Conservation (phyloP, 1,140 invertebrate species). For the Harlomillsia oculata region DNA sequence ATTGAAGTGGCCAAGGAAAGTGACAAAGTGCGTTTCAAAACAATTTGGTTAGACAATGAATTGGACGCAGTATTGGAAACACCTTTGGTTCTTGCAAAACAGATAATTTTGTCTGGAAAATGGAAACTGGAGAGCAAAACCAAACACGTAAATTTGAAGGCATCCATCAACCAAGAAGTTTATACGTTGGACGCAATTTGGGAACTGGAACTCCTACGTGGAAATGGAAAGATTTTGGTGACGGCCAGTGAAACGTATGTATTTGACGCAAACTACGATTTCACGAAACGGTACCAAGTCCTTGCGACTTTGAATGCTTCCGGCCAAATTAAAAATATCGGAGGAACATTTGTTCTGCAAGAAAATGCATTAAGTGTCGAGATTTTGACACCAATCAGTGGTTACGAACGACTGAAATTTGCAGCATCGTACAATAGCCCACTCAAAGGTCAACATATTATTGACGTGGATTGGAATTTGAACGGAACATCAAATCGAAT, state of each 20-base stretch:
- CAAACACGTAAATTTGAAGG: constrained; percentile 12
- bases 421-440: not conserved
- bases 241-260: not conserved
- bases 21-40: not conserved
- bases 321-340: constrained; percentile 20
- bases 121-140: constrained; percentile 6
- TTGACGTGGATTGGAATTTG: constrained; percentile 11
- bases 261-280: constrained; percentile 26
- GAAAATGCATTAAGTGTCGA: constrained; percentile 12
- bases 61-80: constrained; percentile 15
- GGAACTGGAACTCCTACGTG: not conserved
- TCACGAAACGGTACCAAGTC: constrained; percentile 16
- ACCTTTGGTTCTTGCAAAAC: constrained; percentile 23
- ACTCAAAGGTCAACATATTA: not conserved
- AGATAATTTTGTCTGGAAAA: constrained; percentile 28
- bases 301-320: constrained; percentile 19
- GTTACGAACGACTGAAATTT: constrained; percentile 20
- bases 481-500: constrained; percentile 1
- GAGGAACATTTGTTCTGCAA: constrained; percentile 16
- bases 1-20: not conserved
- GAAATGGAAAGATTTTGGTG: not conserved
- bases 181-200: constrained; percentile 10
- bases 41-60: not conserved
- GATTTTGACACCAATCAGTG: constrained; percentile 29
- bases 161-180: constrained; percentile 16